phyloP scores from a whole-genome alignment of 1,140 invertebrate genomes.

The Charaxes varanes region DNA sequence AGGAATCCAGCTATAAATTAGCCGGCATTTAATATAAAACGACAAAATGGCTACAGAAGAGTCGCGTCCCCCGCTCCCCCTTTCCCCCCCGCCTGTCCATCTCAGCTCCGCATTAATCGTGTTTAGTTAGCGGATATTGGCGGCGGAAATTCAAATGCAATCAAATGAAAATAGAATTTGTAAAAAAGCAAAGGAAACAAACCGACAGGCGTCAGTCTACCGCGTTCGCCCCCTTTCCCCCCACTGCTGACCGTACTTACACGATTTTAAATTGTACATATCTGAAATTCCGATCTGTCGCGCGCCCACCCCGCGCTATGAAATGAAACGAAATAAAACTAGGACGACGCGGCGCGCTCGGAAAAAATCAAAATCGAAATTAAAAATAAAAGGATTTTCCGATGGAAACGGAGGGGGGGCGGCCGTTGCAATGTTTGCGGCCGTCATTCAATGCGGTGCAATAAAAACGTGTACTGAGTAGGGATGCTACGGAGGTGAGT shows the following conservation, averaged over 20 bases:
- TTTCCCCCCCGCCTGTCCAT: constrained; percentile 57
- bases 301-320: constrained; percentile 70
- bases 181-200: constrained; percentile 71
- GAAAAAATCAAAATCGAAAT: constrained; percentile 74
- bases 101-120: constrained; percentile 73
- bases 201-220: constrained; percentile 72
- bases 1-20: constrained; percentile 63
- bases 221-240: constrained; percentile 44
- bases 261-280: constrained; percentile 75
- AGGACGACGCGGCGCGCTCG: constrained; percentile 58
- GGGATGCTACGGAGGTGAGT: too few species aligned
- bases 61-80: constrained; percentile 39
- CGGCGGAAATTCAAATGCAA: constrained; percentile 75
- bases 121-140: constrained; percentile 76
- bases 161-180: constrained; percentile 74
- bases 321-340: constrained; percentile 74
- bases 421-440: constrained; percentile 67
- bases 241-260: constrained; percentile 70
- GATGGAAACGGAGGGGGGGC: constrained; percentile 51
- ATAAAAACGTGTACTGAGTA: constrained; percentile 64
- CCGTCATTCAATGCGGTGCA: constrained; percentile 68
- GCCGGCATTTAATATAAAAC: constrained; percentile 65
- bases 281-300: constrained; percentile 73
- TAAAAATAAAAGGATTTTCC: constrained; percentile 70
- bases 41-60: constrained; percentile 58